These are phyloP conservation scores for Austrolebias charrua DNA, from an alignment of 2,797 vertebrate genomes.

Conservation along the genomic window DNA sequence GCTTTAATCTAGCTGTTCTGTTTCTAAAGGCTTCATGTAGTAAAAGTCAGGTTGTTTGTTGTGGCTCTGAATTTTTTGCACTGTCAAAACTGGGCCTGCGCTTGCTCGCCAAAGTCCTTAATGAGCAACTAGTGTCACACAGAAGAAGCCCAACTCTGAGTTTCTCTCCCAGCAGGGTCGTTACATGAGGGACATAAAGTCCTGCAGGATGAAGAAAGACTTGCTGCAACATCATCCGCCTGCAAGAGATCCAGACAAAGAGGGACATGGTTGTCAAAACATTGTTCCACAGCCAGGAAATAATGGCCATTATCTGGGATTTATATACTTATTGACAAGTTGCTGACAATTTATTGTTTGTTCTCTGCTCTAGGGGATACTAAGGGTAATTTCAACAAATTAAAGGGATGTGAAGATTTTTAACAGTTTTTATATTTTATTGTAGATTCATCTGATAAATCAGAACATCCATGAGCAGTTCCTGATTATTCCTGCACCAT, in stretches of 20 bases:
- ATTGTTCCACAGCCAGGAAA: slow-evolving; percentile 1
- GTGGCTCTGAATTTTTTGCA: slow-evolving; percentile 1
- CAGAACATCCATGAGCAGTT: too few species aligned
- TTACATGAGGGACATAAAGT: slow-evolving; percentile 4
- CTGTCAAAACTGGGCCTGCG: slow-evolving; percentile 1
- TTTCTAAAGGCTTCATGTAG: neutral
- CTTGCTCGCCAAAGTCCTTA: neutral
- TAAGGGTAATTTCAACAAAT: neutral
- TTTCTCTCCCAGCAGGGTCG: neutral
- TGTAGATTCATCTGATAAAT: too few species aligned
- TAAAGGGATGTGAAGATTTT: too few species aligned
- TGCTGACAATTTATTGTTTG: neutral
- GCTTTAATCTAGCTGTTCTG: neutral
- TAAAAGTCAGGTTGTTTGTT: neutral
- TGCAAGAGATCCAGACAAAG: slow-evolving; percentile 8
- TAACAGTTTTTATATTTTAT: too few species aligned
- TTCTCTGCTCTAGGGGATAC: neutral
- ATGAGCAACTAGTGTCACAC: slow-evolving; percentile 7
- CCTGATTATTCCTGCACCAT: too few species aligned
- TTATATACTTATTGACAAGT: neutral
- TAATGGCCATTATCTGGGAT: slow-evolving; percentile 6
- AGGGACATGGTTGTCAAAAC: slow-evolving; percentile 4
- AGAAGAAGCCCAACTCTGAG: neutral
- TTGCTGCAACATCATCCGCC: neutral
- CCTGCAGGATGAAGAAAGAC: neutral